These are phyloP conservation scores for Antitype chi DNA, from an alignment of 2,888 invertebrate genomes.

Conservation along the genomic window DNA sequence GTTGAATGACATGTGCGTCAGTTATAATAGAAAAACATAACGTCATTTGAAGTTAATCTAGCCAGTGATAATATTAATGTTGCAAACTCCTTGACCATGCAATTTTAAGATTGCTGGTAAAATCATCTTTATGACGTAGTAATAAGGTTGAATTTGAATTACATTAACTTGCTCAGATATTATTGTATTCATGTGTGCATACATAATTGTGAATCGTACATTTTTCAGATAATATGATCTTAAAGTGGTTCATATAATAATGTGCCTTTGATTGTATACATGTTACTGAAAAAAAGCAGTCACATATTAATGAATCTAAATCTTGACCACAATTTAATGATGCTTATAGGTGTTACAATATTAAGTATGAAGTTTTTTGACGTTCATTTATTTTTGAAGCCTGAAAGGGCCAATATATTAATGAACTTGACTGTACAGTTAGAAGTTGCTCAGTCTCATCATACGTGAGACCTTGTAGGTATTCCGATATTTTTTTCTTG, in stretches of 20 bases:
- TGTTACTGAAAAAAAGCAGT: background rate
- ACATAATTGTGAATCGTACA: no score
- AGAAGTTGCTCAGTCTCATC: no score
- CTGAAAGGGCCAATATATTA: background rate
- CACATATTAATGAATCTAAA: background rate
- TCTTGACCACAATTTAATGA: background rate
- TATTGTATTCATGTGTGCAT: no score
- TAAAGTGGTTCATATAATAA: background rate
- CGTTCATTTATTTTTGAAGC: background rate
- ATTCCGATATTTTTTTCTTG: no score
- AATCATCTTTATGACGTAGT: no score
- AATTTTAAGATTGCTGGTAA: constrained; percentile 8
- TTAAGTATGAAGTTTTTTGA: no score
- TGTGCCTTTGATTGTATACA: background rate
- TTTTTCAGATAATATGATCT: no score
- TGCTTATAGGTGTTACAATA: no score
- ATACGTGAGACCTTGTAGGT: no score
- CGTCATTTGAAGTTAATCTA: background rate
- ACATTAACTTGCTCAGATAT: no score
- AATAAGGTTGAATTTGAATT: background rate
- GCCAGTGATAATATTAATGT: background rate
- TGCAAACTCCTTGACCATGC: background rate
- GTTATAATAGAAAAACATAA: background rate
- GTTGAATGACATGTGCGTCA: constrained; percentile 1
- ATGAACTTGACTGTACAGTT: no score